phyloP scores from a whole-genome alignment of 2,797 vertebrate genomes.

The Scomberomorus guttatus region DNA sequence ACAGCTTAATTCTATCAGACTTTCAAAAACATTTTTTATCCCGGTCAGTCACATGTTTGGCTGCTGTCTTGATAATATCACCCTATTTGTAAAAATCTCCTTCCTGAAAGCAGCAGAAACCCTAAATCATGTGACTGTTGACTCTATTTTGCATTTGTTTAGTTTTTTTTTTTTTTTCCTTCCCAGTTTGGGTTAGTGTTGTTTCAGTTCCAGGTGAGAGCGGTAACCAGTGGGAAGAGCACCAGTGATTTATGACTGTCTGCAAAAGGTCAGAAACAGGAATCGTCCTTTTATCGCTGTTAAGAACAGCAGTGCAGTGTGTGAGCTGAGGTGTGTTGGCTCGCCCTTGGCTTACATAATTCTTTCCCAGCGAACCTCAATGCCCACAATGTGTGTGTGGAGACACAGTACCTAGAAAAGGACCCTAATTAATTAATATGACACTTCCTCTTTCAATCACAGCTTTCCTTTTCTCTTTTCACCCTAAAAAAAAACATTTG shows the following conservation, averaged over 20 bases:
- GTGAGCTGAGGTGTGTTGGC: conserved; percentile 2
- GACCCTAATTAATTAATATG: background rate
- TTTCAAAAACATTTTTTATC: background rate
- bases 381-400: background rate
- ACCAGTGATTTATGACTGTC: conserved; percentile 17
- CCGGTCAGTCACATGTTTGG: conserved; percentile 31
- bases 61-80: conserved; percentile 23
- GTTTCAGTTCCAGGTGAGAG: conserved; percentile 12
- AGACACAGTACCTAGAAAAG: background rate
- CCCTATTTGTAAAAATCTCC: conserved; percentile 20
- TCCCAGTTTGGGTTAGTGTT: background rate
- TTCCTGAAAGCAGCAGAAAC: conserved; percentile 19
- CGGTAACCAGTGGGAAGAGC: background rate
- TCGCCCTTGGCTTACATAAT: conserved; percentile 10
- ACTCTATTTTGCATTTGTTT: conserved; percentile 7
- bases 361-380: background rate
- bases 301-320: conserved; percentile 21
- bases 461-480: background rate
- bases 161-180: background rate
- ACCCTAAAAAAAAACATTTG: background rate
- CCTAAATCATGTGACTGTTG: conserved; percentile 31
- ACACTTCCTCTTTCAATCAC: background rate
- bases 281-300: conserved; percentile 31
- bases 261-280: conserved; percentile 30
- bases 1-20: conserved; percentile 11